Percentiles rank a stretch among this genome's conserved stretches.
phyloP scores from a whole-genome alignment of 1,140 invertebrate species.

The Antheraea mylitta region DNA sequence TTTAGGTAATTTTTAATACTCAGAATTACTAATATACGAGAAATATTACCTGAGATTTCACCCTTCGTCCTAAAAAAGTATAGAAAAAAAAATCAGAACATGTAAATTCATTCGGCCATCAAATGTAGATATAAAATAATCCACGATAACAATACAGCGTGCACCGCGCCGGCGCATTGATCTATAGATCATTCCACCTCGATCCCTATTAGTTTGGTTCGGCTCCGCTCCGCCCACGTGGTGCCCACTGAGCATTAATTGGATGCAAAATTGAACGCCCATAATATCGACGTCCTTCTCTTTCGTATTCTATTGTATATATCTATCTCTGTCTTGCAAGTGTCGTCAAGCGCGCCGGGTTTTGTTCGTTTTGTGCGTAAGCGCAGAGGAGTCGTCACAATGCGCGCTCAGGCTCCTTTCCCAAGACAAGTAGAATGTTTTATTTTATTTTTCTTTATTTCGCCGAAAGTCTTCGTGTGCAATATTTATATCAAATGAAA shows the following conservation, averaged over 20 bases:
- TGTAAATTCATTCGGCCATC: conserved; percentile 67
- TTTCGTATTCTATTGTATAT: conserved; percentile 7
- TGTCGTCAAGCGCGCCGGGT: conserved; percentile 28
- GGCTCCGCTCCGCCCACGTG: conserved; percentile 54
- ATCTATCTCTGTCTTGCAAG: conserved; percentile 31
- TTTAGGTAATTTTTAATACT: too few species aligned
- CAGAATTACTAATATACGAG: background rate
- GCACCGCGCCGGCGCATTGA: conserved; percentile 47
- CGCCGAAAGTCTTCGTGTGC: conserved; percentile 56
- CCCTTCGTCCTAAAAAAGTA: conserved; percentile 1
- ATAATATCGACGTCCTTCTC: conserved; percentile 43
- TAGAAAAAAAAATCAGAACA: conserved; percentile 46
- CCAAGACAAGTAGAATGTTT: conserved; percentile 70
- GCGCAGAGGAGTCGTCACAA: conserved; percentile 54
- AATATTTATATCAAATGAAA: conserved; percentile 68
- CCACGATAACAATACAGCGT: conserved; percentile 70
- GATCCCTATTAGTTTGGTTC: conserved; percentile 71
- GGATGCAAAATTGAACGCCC: conserved; percentile 66
- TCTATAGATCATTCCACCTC: conserved; percentile 75
- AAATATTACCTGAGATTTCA: conserved; percentile 7
- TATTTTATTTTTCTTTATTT: conserved; percentile 59
- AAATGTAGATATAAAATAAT: conserved; percentile 67
- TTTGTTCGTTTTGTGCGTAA: conserved; percentile 60
- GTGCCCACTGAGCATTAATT: conserved; percentile 76
- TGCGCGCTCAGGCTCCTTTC: conserved; percentile 56